These are phyloP conservation scores for Scaptodrosophila lebanonensis DNA, from an alignment of 1,140 invertebrate species.

Conservation along the genomic window DNA sequence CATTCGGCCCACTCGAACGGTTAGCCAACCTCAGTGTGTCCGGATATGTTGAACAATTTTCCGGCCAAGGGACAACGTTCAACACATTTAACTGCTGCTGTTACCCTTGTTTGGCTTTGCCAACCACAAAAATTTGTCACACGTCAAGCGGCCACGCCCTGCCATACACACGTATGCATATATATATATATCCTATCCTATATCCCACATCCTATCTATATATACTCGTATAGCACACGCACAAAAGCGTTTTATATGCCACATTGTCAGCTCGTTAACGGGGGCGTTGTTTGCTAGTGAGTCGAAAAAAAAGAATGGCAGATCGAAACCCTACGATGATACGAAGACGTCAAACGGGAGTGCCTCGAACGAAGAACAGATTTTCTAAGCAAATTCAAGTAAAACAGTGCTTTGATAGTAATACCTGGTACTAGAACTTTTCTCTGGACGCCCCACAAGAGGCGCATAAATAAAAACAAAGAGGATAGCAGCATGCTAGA, in stretches of 20 bases:
- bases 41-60: constrained; percentile 68
- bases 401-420: too few relatives aligned
- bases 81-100: constrained; percentile 28
- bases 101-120: constrained; percentile 35
- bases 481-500: too few relatives aligned
- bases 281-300: neutral
- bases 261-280: constrained; percentile 51
- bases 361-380: too few relatives aligned
- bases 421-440: too few relatives aligned
- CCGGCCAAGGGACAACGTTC: constrained; percentile 50
- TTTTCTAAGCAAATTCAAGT: too few relatives aligned
- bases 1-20: constrained; percentile 14
- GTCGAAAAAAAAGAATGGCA: neutral
- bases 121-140: constrained; percentile 61
- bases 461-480: too few relatives aligned
- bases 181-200: neutral
- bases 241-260: constrained; percentile 47
- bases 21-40: constrained; percentile 47
- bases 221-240: too few relatives aligned
- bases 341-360: too few relatives aligned
- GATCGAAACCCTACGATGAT: too few relatives aligned
- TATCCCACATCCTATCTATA: neutral
- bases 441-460: too few relatives aligned
- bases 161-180: constrained; percentile 7
- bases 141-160: constrained; percentile 55